phyloP scores from a whole-genome alignment of 2,797 vertebrate species.

The Phylloscopus collybita region DNA sequence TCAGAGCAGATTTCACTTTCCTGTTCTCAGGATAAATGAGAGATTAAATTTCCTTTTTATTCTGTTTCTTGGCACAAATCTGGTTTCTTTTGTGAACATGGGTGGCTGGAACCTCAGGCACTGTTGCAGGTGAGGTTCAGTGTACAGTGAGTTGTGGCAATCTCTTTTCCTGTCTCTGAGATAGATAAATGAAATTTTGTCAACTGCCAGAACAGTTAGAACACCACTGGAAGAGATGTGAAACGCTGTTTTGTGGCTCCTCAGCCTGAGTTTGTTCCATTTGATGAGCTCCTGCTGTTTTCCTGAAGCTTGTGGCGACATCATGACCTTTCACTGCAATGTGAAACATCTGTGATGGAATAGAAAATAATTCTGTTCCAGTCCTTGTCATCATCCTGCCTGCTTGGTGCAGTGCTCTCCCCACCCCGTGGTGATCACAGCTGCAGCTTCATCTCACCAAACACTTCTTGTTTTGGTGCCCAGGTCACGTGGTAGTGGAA shows the following conservation, averaged over 20 bases:
- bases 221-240: not conserved
- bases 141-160: not conserved
- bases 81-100: not conserved
- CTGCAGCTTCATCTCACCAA: not conserved
- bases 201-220: not conserved
- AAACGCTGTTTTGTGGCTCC: not conserved
- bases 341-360: not conserved
- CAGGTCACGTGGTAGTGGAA: accelerated
- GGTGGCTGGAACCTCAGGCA: not conserved
- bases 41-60: not conserved
- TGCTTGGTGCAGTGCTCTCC: not conserved
- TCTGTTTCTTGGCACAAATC: not conserved
- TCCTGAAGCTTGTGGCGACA: not conserved
- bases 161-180: not conserved
- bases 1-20: not conserved
- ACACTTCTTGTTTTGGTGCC: not conserved
- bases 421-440: not conserved
- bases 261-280: not conserved
- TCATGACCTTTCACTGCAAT: not conserved
- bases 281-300: not conserved
- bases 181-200: not conserved
- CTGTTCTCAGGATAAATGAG: not conserved
- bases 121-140: not conserved
- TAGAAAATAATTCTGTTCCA: not conserved
- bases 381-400: not conserved